These are phyloP conservation scores for Lissocephala sabroskyi DNA, from an alignment of 2,888 invertebrate species.

Conservation along the genomic window DNA sequence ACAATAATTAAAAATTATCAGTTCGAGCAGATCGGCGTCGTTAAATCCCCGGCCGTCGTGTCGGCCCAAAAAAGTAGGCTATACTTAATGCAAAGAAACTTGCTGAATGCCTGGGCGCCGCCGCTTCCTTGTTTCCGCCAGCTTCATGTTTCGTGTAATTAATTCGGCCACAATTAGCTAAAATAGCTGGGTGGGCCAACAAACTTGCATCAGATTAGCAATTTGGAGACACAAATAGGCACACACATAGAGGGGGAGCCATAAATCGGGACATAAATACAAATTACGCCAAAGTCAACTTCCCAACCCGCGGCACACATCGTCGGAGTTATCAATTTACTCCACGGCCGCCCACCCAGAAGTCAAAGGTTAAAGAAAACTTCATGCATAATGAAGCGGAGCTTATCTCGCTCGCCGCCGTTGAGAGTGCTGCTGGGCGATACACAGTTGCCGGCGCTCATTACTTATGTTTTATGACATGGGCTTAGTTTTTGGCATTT, in stretches of 20 bases:
- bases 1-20: constrained; percentile 56
- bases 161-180: constrained; percentile 43
- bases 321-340: constrained; percentile 45
- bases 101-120: too few species aligned
- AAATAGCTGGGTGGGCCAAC: constrained; percentile 14
- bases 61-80: too few species aligned
- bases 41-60: too few species aligned
- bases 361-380: constrained; percentile 59
- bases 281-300: neutral
- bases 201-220: constrained; percentile 50
- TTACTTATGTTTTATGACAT: constrained; percentile 60
- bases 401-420: too few species aligned
- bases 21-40: too few species aligned
- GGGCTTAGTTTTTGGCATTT: constrained; percentile 36
- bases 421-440: constrained; percentile 1
- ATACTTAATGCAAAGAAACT: too few species aligned
- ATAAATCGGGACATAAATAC: constrained; percentile 59
- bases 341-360: constrained; percentile 14
- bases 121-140: too few species aligned
- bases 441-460: constrained; percentile 20
- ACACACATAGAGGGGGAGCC: constrained; percentile 7
- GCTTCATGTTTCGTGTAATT: constrained; percentile 39
- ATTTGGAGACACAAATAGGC: constrained; percentile 23
- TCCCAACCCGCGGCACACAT: neutral
- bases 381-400: constrained; percentile 47